Conservation (phyloP, 2,113 vertebrate species). For the Mustela lutreola region DNA sequence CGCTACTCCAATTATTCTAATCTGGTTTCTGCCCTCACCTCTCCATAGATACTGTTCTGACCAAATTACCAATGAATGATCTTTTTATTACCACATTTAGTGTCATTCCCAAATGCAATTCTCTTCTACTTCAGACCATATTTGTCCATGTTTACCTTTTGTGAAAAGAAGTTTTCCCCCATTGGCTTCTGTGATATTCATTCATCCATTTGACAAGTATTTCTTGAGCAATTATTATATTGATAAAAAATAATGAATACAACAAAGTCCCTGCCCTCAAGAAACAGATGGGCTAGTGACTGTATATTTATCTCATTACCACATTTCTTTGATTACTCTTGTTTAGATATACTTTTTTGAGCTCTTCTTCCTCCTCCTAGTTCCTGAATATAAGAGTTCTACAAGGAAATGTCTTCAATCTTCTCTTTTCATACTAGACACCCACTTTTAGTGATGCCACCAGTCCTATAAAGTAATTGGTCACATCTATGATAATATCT, state of each 20-base stretch:
- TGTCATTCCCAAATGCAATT: background rate
- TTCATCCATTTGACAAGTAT: constrained; percentile 36
- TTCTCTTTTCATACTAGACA: background rate
- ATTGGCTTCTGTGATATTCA: constrained; percentile 1
- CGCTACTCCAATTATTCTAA: constrained; percentile 2
- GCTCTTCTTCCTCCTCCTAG: background rate
- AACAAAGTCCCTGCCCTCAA: background rate
- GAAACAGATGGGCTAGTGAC: background rate
- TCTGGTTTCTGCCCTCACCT: background rate
- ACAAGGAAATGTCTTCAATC: background rate
- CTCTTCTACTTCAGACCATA: background rate
- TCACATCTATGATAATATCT: background rate
- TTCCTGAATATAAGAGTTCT: background rate
- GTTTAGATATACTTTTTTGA: background rate
- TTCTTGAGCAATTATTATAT: background rate
- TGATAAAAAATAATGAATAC: background rate
- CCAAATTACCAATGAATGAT: constrained; percentile 21
- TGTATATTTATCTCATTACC: background rate
- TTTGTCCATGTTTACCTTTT: background rate
- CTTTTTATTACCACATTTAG: constrained; percentile 9
- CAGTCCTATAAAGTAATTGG: background rate
- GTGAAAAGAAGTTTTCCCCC: background rate
- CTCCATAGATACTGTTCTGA: background rate
- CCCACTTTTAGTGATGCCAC: background rate
- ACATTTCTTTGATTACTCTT: background rate